Conservation (phyloP, 2,888 invertebrate genomes). For the Schizaphis graminum region DNA sequence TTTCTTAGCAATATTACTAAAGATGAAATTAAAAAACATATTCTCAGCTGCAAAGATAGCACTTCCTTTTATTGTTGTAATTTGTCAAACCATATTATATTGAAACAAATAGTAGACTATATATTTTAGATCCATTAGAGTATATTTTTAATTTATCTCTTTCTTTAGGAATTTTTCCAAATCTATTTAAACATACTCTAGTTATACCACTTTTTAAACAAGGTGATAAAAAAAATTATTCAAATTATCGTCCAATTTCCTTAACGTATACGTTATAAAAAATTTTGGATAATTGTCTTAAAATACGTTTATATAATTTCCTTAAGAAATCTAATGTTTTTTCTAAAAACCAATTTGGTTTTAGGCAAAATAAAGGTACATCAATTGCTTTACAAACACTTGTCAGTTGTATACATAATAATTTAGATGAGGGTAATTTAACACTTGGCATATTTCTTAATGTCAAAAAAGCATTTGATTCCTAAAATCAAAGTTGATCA, state of each 20-base stretch:
- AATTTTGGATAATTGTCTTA: background rate
- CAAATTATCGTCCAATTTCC: background rate
- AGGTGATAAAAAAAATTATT: background rate
- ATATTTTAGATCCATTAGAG: background rate
- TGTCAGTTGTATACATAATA: background rate
- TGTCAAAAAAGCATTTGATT: slow-evolving; percentile 3
- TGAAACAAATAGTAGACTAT: background rate
- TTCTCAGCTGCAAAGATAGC: background rate
- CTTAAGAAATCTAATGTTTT: background rate
- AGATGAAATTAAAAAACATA: background rate
- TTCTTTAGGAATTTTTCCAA: background rate
- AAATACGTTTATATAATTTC: background rate
- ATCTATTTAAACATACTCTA: background rate
- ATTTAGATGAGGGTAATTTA: background rate
- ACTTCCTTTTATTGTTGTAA: background rate
- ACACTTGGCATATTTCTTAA: background rate
- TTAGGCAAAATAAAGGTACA: background rate
- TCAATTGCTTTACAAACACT: background rate
- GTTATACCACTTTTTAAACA: background rate
- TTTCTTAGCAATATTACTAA: background rate
- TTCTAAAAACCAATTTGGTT: too few species aligned
- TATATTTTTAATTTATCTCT: slow-evolving; percentile 7
- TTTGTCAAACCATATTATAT: background rate
- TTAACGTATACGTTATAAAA: background rate
- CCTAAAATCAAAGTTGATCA: background rate